A percentile compares a stretch with the other conserved stretches of the same genome.
Conservation (phyloP, 2,113 vertebrate species). For the Pangasianodon gigas region DNA sequence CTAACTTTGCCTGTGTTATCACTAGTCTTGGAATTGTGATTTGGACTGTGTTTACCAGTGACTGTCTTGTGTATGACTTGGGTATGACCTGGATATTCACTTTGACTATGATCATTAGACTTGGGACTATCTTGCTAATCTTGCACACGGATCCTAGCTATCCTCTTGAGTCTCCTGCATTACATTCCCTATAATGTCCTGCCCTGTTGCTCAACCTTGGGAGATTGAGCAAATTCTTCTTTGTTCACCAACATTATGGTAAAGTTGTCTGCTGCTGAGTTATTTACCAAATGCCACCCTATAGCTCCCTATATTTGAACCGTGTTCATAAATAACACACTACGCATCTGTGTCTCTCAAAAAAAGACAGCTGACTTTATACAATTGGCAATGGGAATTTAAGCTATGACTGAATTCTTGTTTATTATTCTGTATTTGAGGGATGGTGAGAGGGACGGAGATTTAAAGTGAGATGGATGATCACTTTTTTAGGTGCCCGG, state of each 20-base stretch:
- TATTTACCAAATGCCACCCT: not conserved
- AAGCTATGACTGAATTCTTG: not conserved
- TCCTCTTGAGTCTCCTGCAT: not conserved
- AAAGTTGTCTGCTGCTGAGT: not conserved
- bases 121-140: not conserved
- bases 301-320: not conserved
- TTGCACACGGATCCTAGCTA: not conserved
- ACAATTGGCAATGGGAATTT: not conserved
- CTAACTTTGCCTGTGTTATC: not conserved
- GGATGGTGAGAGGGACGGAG: not conserved
- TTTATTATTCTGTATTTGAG: not conserved
- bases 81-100: not conserved
- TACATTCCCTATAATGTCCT: not conserved
- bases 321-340: not conserved
- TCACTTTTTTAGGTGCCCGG: constrained; percentile 53
- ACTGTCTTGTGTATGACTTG: not conserved
- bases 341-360: not conserved
- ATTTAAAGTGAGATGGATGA: not conserved
- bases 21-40: not conserved
- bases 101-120: not conserved
- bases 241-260: not conserved
- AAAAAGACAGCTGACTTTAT: not conserved
- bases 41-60: not conserved
- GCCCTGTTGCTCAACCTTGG: not conserved
- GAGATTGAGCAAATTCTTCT: not conserved